Conservation (phyloP, 2,113 vertebrate species). For the Peromyscus leucopus region DNA sequence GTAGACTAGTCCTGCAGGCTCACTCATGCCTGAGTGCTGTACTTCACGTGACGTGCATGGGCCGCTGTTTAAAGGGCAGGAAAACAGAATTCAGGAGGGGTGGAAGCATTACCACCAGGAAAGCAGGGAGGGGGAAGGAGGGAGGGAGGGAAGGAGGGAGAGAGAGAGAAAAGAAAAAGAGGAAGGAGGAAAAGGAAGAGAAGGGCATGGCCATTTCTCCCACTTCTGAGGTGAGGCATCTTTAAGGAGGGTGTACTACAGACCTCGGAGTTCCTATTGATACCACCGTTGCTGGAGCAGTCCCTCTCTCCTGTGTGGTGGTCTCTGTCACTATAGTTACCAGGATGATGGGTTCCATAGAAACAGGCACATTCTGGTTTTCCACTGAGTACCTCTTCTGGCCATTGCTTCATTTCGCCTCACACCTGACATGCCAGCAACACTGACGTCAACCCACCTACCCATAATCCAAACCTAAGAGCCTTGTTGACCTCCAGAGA, state of each 20-base stretch:
- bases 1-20: neutral
- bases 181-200: neutral
- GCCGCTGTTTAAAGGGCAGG: neutral
- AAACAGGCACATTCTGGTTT: neutral
- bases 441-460: neutral
- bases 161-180: neutral
- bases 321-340: slow-evolving; percentile 54
- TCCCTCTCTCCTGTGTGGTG: neutral
- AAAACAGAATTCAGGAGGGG: neutral
- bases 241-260: neutral
- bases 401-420: neutral
- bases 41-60: neutral
- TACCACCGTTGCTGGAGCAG: neutral
- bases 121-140: neutral
- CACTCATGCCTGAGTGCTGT: neutral
- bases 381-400: neutral
- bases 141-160: too few species aligned
- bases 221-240: neutral
- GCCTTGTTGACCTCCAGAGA: neutral
- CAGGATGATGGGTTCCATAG: neutral
- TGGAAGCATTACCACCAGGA: neutral
- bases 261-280: neutral
- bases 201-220: neutral
- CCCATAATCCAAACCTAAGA: neutral
- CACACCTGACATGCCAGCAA: neutral